Evolutionary conservation across 2,113 vertebrate species (phyloP), one percentile per base, ranked within the genome.

Genomic region (Menura novaehollandiae): DNA sequence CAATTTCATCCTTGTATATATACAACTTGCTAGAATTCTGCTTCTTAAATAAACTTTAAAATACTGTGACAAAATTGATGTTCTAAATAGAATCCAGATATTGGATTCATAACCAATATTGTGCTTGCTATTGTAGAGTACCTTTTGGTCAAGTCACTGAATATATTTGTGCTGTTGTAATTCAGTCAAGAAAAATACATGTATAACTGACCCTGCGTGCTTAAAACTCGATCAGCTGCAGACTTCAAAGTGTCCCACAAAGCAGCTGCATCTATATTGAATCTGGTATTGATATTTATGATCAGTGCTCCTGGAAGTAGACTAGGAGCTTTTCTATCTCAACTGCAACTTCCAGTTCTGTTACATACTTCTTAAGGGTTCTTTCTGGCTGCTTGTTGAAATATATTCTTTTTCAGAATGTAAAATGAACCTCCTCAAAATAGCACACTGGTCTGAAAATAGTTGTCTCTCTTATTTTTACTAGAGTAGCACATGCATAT

Each of bases 401-500:
- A n/a, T 87, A 46, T 22, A 58, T 53, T 91, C 32, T 81, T 84
- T 92, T 64, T 94, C 71, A 58, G 39, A 80, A 53, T 74, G 53
- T 93, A 94, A 94, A 91, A 88, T 23, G 63, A 89, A 89, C 63
- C 62, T 89, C 53, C 77, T 95, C 81, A 76, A 85, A 96, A 91
- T 94, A 95, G 85, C 87, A 66, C 18, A 6, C 71, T 78, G 43
- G 44, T 49, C 85, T 90, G 91, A 96, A 96, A 96, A 93, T 88
- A 95, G 83, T 95, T 58, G 22, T 89, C 9, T 78, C 15, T 81
- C 62, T 84, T 93, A 79, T 82, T 94, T 94, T 96, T 96, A 73
- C 62, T 43, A 13, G 73, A 90, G 63, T 83, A 89, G 78, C 82
- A 69, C 87, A 88, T 82, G 69, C 53, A n/a, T 85, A 79, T 91